Base-by-base conservation (phyloP, 2,113 vertebrate genomes). In the Vidua chalybeata region DNA sequence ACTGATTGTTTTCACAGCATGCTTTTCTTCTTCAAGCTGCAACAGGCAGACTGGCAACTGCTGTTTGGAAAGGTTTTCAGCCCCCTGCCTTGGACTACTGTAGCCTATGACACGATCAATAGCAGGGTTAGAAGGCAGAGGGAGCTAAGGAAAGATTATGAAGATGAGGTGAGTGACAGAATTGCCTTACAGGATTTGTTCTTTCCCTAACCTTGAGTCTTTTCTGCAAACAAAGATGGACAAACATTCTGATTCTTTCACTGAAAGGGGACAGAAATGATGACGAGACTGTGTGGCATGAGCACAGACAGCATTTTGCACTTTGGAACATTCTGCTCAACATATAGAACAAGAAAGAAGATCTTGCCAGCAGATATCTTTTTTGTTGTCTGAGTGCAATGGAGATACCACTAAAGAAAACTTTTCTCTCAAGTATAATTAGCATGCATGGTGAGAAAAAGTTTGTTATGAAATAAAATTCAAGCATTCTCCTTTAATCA, bases 1-100 rank as follows among this genome's bases (percentile, higher is more conserved):
- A 98, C 98, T 98, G 98, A 99, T 99, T 99, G 98, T 98, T 99
- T 98, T 98, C 98, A 98, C 98, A 98, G 98, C 98, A 97, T 98
- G 98, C 79, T 94, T 97, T 98, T 98, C 98, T 97, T 97, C 97
- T 98, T 79, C 91, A 97, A 96, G 97, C 97, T 96, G 97, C 97
- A 97, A 96, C 97, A 97, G 97, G 97, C 96, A 76, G 96, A 81
- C 92, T 85, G 85, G 97, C 90, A 71, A 95, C 97, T 96, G 96
- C 93, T 97, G 96, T 84, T 85, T 4, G 33, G 97, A 97, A 98
- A 98, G 98, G 97, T 98, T 98, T 98, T 97, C 98, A 98, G 97
- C 98, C 98, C 97, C 98, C 98, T 98, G 97, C 98, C 96, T 98
- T 94, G 89, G 95, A 96, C 95, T 92, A 61, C 97, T 94, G 96